Evolutionary conservation across 2,888 invertebrate genomes (phyloP).

Genomic region (Lasius platythorax): DNA sequence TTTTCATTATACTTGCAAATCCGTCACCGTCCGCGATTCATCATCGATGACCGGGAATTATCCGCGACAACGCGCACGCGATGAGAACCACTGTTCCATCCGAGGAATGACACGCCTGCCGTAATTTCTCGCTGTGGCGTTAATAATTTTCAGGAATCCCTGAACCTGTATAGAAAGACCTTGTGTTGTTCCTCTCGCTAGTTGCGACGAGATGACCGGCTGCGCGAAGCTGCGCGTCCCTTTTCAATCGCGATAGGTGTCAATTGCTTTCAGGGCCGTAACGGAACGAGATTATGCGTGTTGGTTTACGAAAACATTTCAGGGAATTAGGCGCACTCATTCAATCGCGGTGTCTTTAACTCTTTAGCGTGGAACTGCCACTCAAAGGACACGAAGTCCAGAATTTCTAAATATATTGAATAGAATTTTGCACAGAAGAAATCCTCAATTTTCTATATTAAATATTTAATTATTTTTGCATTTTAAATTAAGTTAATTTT

Average conservation of each 20-base stretch:
- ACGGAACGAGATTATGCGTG: conserved; percentile 44
- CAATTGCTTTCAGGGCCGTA: conserved; percentile 36
- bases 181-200: conserved; percentile 28
- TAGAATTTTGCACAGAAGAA: background rate
- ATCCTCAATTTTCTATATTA: background rate
- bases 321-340: conserved; percentile 39
- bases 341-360: conserved; percentile 28
- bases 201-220: conserved; percentile 7
- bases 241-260: conserved; percentile 60
- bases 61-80: conserved; percentile 57
- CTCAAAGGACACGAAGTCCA: background rate
- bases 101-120: conserved; percentile 75
- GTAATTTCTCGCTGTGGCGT: conserved; percentile 66
- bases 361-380: background rate
- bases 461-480: background rate
- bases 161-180: conserved; percentile 49
- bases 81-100: conserved; percentile 69
- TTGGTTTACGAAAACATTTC: conserved; percentile 62
- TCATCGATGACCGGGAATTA: conserved; percentile 48
- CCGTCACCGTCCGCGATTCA: conserved; percentile 56
- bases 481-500: conserved; percentile 7
- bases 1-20: conserved; percentile 75
- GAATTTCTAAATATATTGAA: background rate
- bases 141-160: conserved; percentile 78
- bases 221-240: conserved; percentile 19